A percentile compares a stretch with the other conserved stretches of the same genome.
phyloP scores from a whole-genome alignment of 2,797 vertebrate species.

The Anguilla pacifica region DNA sequence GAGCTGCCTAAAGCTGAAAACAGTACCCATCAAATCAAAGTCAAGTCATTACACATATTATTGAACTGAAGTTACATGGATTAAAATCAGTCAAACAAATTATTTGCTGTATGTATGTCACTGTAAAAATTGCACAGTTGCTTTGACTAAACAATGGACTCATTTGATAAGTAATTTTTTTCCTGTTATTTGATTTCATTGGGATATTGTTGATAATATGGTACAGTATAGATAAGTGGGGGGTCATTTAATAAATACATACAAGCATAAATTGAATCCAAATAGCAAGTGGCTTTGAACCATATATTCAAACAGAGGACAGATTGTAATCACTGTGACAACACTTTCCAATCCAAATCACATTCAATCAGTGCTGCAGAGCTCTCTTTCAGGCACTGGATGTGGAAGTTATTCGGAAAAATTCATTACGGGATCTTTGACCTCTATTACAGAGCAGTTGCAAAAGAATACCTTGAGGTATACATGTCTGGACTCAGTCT shows the following conservation, averaged over 20 bases:
- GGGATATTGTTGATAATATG: neutral
- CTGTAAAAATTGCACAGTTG: neutral
- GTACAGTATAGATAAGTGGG: neutral
- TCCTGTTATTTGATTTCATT: neutral
- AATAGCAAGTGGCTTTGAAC: neutral
- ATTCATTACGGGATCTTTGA: constrained; percentile 55
- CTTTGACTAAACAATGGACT: neutral
- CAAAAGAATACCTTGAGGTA: constrained; percentile 46
- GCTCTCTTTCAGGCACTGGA: constrained; percentile 38
- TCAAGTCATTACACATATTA: neutral
- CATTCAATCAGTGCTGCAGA: constrained; percentile 42
- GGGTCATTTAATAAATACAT: neutral
- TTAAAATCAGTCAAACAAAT: neutral
- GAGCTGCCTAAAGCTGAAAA: neutral
- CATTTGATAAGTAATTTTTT: neutral
- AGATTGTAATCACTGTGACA: constrained; percentile 41
- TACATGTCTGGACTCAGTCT: constrained; percentile 30
- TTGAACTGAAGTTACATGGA: neutral
- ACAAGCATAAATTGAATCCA: neutral
- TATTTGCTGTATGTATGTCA: neutral
- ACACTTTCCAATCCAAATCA: constrained; percentile 41
- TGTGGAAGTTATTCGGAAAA: constrained; percentile 43
- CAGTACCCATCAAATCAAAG: neutral
- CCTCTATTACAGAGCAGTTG: constrained; percentile 53
- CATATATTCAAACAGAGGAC: constrained; percentile 9